Conservation (phyloP, 1,140 invertebrate genomes). For the Acromyrmex echinatior region DNA sequence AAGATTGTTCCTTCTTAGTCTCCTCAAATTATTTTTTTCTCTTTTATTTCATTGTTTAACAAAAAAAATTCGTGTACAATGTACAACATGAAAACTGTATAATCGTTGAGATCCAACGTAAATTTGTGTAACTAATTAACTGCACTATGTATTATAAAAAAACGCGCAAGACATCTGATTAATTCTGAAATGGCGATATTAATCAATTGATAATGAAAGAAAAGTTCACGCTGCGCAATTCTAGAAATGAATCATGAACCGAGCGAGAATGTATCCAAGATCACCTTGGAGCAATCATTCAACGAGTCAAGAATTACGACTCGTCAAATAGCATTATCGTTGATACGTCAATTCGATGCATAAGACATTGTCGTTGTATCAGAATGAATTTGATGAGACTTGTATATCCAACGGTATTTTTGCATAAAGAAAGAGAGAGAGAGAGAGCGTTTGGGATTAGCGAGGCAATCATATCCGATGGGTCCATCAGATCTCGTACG, state of each 20-base stretch:
- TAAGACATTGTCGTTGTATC: slow-evolving; percentile 19
- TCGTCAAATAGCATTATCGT: slow-evolving; percentile 26
- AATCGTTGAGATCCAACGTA: not conserved
- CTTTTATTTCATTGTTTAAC: not conserved
- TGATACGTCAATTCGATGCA: slow-evolving; percentile 11
- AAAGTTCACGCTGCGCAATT: slow-evolving; percentile 26
- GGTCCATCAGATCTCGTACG: not conserved
- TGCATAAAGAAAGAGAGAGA: not conserved
- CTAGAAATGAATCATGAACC: slow-evolving; percentile 25
- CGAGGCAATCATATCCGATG: not conserved
- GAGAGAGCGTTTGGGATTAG: not conserved
- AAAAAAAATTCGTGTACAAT: not conserved
- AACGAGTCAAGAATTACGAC: slow-evolving; percentile 29
- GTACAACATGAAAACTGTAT: not conserved
- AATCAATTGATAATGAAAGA: slow-evolving; percentile 42
- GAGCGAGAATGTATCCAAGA: not conserved
- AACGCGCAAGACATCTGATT: not conserved
- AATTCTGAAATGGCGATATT: slow-evolving; percentile 8
- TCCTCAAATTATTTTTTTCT: not conserved
- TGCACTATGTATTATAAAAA: not conserved
- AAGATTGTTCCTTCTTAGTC: not conserved
- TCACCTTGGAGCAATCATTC: slow-evolving; percentile 36
- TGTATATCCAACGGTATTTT: not conserved
- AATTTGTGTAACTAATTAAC: not conserved
- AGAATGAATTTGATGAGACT: not conserved